phyloP scores from a whole-genome alignment of 64 coral and sea anemone species.

The Montipora cactus region DNA sequence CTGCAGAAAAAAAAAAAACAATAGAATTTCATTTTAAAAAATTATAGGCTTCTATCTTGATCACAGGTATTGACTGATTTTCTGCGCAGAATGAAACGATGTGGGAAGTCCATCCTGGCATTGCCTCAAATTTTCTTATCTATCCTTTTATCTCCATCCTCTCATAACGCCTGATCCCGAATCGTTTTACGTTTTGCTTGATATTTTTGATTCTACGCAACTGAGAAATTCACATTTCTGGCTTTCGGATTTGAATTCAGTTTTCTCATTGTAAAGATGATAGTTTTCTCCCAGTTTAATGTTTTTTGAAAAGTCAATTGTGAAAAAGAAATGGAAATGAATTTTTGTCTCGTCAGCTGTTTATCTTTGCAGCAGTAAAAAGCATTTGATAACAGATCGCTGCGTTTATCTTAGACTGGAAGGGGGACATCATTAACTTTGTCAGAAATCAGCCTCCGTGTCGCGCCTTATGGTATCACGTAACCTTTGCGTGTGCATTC shows the following conservation, averaged over 20 bases:
- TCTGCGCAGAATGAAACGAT: no score
- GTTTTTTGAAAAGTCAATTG: background rate
- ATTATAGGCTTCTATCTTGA: background rate
- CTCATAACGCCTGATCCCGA: no score
- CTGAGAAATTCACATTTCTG: no score
- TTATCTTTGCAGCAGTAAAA: background rate
- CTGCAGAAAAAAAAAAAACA: conserved; percentile 54
- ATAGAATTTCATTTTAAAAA: background rate
- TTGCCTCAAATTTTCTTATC: background rate
- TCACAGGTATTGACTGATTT: background rate
- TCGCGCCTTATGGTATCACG: background rate
- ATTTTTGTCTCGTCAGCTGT: background rate
- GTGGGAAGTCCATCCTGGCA: no score
- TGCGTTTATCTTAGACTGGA: conserved; percentile 1
- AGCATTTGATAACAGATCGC: background rate
- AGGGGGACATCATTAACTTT: background rate
- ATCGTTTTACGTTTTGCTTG: background rate
- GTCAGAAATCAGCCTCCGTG: background rate
- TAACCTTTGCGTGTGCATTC: conserved; percentile 9
- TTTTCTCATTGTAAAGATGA: no score
- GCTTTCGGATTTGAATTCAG: no score
- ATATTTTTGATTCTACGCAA: no score
- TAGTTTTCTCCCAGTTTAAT: background rate
- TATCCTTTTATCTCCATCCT: background rate
- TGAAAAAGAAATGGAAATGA: background rate